Evolutionary conservation across 2,797 vertebrate genomes (phyloP), one percentile per base, ranked within the genome.

Genomic region (Gastrophryne carolinensis): DNA sequence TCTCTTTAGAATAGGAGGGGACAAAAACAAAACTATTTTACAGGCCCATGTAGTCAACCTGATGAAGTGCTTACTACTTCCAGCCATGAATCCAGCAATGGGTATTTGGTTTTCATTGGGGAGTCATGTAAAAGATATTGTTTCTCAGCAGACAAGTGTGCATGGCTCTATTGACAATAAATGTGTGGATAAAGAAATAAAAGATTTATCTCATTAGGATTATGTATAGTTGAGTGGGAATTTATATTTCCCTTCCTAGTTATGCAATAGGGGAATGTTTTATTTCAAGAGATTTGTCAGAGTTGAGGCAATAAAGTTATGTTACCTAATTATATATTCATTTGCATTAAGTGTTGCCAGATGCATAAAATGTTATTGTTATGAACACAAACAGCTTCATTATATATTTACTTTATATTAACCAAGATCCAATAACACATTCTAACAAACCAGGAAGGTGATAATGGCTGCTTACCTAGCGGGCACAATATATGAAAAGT

Each of bases 311-410:
- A 32, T 71, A 11, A 23, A 47, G n/a, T 3, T 15, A 49, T 47
- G 37, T 10, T 49, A 21, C 54, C 56, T 71, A 60, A 60, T 71
- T 71, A 34, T 61, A 60, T 61, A 72, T 72, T 58, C 67, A 61
- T 50, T 49, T 49, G 41, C 44, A 60, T 50, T 34, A 72, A 61
- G 34, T 61, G 15, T 72, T 72, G 21, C 21, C 32, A 61, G 19
- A 34, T 35, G 47, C 41, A 50, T 72, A 60, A 71, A 49, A 61
- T 49, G 29, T 49, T 71, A 71, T 50, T 19, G 53, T 58, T 60
- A 49, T 24, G 68, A 50, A 12, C 23, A 15, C 29, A 35, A 32
- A 61, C 23, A 34, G 26, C 21, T 13, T 71, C 6, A 60, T 72
- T 37, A 50, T 72, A 27, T 41, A 26, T 49, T 27, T 50, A 19